These are phyloP conservation scores for Agonopterix arenella DNA, from an alignment of 2,888 invertebrate genomes.

Conservation along the genomic window DNA sequence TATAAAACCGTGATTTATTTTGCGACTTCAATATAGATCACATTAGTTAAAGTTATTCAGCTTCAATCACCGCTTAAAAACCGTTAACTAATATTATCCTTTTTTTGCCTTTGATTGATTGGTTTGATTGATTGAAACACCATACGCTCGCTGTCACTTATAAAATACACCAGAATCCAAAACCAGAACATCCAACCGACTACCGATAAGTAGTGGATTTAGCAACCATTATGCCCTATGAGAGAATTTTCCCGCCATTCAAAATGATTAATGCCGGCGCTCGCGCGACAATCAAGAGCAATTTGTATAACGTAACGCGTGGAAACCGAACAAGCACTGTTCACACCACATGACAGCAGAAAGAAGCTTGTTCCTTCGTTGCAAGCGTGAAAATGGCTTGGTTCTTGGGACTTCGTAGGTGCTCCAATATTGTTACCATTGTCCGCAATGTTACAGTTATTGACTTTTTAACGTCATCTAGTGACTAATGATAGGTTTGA, in stretches of 20 bases:
- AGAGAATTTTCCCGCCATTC: slow-evolving; percentile 34
- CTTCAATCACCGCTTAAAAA: too few relatives aligned
- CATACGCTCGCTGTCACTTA: background rate
- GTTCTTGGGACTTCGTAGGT: too few relatives aligned
- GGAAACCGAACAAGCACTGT: slow-evolving; percentile 26
- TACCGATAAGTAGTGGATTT: slow-evolving; percentile 57
- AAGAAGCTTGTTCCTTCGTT: too few relatives aligned
- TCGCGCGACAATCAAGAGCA: slow-evolving; percentile 22
- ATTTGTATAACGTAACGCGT: slow-evolving; percentile 26
- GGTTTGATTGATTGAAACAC: too few relatives aligned
- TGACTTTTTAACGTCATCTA: slow-evolving; percentile 10
- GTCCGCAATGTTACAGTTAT: slow-evolving; percentile 12
- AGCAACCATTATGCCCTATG: slow-evolving; percentile 45
- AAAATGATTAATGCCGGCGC: slow-evolving; percentile 51
- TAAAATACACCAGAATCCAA: slow-evolving; percentile 13
- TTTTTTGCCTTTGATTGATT: too few relatives aligned
- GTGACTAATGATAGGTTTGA: slow-evolving; percentile 6
- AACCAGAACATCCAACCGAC: slow-evolving; percentile 32
- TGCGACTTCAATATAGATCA: too few relatives aligned
- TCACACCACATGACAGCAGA: slow-evolving; percentile 14
- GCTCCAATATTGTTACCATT: slow-evolving; percentile 17
- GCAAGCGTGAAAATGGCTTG: too few relatives aligned
- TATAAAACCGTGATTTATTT: too few relatives aligned
- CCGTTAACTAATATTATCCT: too few relatives aligned
- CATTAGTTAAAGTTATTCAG: too few relatives aligned